phyloP scores from a whole-genome alignment of 1,140 invertebrate species.

The Arctopsyche grandis region DNA sequence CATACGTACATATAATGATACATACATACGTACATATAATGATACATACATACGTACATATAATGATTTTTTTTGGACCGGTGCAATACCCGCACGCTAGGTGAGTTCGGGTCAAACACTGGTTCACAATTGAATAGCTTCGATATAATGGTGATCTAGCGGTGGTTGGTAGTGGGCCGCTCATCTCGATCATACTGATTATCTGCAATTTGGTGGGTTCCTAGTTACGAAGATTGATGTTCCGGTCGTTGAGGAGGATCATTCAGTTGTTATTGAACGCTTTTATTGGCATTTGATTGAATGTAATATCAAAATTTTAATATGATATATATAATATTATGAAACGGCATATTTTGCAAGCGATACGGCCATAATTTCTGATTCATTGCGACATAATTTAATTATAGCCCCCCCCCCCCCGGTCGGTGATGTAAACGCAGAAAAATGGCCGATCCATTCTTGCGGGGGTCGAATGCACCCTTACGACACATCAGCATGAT shows the following conservation, averaged over 20 bases:
- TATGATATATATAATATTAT: background rate
- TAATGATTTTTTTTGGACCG: background rate
- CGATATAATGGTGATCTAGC: background rate
- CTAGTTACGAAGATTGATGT: background rate
- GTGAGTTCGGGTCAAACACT: background rate
- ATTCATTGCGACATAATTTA: conserved; percentile 23
- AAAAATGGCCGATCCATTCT: conserved; percentile 13
- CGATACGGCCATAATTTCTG: conserved; percentile 30
- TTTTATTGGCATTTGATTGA: background rate
- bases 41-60: no score
- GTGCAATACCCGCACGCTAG: conserved; percentile 20
- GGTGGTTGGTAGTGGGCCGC: background rate
- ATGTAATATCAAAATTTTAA: background rate
- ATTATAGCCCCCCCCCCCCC: background rate
- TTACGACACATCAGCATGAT: background rate
- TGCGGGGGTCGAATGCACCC: background rate
- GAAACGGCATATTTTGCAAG: background rate
- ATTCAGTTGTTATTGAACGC: background rate
- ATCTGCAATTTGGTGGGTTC: conserved; percentile 11
- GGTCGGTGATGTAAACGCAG: background rate
- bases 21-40: no score
- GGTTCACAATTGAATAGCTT: background rate
- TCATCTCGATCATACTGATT: conserved; percentile 1
- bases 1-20: no score
- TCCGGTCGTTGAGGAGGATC: background rate